A percentile compares a stretch with the other conserved stretches of the same genome.
phyloP scores from a whole-genome alignment of 2,113 vertebrate species.

The Vidua chalybeata region DNA sequence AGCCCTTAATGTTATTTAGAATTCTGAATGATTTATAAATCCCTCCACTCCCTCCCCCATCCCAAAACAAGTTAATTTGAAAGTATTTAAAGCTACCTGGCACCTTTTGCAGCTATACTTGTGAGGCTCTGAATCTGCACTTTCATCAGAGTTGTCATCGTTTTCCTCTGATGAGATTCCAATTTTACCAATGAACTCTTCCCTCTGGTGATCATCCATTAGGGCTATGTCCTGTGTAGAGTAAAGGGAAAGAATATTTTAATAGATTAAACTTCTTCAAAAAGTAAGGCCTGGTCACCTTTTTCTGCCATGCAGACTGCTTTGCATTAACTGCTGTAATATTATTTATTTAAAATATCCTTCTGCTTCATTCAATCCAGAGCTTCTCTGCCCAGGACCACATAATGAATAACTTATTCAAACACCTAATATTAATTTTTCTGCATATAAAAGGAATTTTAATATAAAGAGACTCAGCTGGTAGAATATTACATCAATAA shows the following conservation, averaged over 20 bases:
- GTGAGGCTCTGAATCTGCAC: conserved; percentile 89
- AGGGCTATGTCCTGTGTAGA: conserved; percentile 89
- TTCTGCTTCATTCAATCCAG: background rate
- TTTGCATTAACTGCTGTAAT: background rate
- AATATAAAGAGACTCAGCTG: background rate
- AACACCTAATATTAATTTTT: background rate
- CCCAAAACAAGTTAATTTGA: conserved; percentile 39
- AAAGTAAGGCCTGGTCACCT: background rate
- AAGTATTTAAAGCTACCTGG: conserved; percentile 83
- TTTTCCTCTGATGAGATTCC: conserved; percentile 93
- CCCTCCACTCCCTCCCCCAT: background rate
- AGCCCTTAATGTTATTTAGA: background rate
- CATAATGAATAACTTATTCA: background rate
- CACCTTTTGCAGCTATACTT: conserved; percentile 99
- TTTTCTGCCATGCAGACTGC: background rate
- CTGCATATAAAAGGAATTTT: background rate
- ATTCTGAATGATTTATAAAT: background rate
- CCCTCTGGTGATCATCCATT: conserved; percentile 95
- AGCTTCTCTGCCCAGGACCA: background rate
- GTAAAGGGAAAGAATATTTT: background rate
- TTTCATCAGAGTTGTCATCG: conserved; percentile 86
- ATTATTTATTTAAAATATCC: background rate
- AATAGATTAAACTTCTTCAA: background rate
- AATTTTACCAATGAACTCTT: conserved; percentile 95
- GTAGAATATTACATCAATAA: background rate